phyloP scores from a whole-genome alignment of 1,140 invertebrate species.

The Trichonephila clavipes region DNA sequence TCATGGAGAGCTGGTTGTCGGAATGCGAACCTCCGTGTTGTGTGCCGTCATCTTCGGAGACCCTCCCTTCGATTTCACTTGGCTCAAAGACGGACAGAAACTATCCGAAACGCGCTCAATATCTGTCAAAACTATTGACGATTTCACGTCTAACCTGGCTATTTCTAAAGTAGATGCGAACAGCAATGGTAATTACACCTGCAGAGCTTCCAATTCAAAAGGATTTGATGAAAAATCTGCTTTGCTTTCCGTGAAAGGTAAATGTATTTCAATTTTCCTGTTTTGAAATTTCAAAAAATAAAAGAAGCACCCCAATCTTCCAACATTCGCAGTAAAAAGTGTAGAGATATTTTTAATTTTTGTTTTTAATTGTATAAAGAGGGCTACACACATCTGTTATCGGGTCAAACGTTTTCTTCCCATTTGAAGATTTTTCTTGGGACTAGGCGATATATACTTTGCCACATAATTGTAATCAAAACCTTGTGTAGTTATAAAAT shows the following conservation, averaged over 20 bases:
- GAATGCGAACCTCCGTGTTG: constrained; percentile 84
- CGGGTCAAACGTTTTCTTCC: too few relatives aligned
- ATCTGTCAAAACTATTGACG: constrained; percentile 65
- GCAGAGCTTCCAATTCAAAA: constrained; percentile 70
- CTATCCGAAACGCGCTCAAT: not conserved
- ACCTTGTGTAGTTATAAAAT: too few relatives aligned
- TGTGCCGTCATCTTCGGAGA: constrained; percentile 77
- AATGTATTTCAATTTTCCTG: too few relatives aligned
- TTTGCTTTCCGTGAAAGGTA: not conserved
- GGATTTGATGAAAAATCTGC: constrained; percentile 53
- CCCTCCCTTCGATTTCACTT: constrained; percentile 77
- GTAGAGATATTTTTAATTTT: too few relatives aligned
- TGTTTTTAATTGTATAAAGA: too few relatives aligned
- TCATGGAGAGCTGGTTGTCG: constrained; percentile 78
- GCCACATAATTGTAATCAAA: too few relatives aligned
- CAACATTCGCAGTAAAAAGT: too few relatives aligned
- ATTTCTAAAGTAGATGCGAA: constrained; percentile 57
- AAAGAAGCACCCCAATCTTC: too few relatives aligned
- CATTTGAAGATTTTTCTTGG: too few relatives aligned
- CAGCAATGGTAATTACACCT: constrained; percentile 78
- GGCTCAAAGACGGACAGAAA: constrained; percentile 74
- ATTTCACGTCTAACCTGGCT: constrained; percentile 79
- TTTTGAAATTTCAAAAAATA: too few relatives aligned
- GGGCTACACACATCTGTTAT: too few relatives aligned
- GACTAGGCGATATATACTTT: too few relatives aligned